These are phyloP conservation scores for Sitobion miscanthi DNA, from an alignment of 1,140 invertebrate species.

Conservation along the genomic window DNA sequence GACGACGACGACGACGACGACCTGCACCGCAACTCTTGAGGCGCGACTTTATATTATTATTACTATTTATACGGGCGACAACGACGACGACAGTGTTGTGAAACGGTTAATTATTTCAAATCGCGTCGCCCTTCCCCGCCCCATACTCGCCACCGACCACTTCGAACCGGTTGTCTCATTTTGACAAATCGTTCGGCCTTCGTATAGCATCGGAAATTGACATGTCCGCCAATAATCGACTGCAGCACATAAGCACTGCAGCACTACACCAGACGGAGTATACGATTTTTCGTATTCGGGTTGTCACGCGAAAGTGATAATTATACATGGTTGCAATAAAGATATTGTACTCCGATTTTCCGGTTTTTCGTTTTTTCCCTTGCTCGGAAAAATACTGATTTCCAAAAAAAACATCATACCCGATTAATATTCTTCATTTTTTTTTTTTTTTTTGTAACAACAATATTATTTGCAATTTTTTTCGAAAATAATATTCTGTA, in stretches of 20 bases:
- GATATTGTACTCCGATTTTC: not conserved
- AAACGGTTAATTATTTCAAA: conserved; percentile 33
- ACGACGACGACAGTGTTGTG: conserved; percentile 34
- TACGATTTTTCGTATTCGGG: not conserved
- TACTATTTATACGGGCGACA: not conserved
- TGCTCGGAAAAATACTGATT: not conserved
- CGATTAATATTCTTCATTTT: no score
- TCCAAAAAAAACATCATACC: no score
- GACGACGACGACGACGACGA: not conserved
- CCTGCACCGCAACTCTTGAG: not conserved
- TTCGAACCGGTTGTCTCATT: conserved; percentile 34
- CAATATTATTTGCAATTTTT: no score
- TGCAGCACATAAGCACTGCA: not conserved
- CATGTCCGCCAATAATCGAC: conserved; percentile 5
- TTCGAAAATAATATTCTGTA: no score
- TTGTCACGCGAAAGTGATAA: not conserved
- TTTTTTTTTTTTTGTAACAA: no score
- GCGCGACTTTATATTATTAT: not conserved
- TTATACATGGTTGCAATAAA: not conserved
- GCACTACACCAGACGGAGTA: not conserved
- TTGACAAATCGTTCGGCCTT: conserved; percentile 50
- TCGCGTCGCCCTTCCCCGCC: not conserved
- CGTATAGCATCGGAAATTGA: conserved; percentile 25
- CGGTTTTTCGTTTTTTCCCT: not conserved
- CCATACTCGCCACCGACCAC: not conserved